A percentile compares a stretch with the other conserved stretches of the same genome.
phyloP scores from a whole-genome alignment of 2,888 invertebrate genomes.

The Agelastica alni region DNA sequence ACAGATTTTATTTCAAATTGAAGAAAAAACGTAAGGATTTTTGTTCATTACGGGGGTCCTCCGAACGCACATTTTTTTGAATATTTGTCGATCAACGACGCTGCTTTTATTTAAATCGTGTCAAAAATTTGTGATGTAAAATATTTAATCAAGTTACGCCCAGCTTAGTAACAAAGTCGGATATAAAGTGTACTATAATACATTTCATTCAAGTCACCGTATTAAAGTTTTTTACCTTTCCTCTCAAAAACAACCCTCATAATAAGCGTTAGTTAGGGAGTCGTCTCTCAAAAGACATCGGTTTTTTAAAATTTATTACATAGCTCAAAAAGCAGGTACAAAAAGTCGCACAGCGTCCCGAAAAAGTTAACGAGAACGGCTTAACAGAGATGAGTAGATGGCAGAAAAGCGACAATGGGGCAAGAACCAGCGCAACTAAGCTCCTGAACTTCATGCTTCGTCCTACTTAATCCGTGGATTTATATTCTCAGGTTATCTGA shows the following conservation, averaged over 20 bases:
- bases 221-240: neutral
- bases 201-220: too few species aligned
- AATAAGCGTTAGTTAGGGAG: slow-evolving; percentile 3
- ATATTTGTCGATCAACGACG: too few species aligned
- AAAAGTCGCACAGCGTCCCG: slow-evolving; percentile 7
- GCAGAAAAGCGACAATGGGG: slow-evolving; percentile 23
- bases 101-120: too few species aligned
- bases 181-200: too few species aligned
- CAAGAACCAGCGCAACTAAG: slow-evolving; percentile 56
- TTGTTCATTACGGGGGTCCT: too few species aligned
- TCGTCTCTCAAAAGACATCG: slow-evolving; percentile 5
- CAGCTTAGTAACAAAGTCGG: too few species aligned
- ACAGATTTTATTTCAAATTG: too few species aligned
- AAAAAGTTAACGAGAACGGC: slow-evolving; percentile 23
- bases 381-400: slow-evolving; percentile 20
- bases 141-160: too few species aligned
- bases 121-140: too few species aligned
- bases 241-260: neutral
- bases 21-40: too few species aligned
- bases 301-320: slow-evolving; percentile 7
- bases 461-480: slow-evolving; percentile 54
- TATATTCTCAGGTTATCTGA: slow-evolving; percentile 57
- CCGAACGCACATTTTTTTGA: too few species aligned
- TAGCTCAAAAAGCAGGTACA: slow-evolving; percentile 12
- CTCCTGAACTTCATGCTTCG: slow-evolving; percentile 48